Base-by-base conservation (phyloP, 2,797 vertebrate species). In the Darevskia mixta region DNA sequence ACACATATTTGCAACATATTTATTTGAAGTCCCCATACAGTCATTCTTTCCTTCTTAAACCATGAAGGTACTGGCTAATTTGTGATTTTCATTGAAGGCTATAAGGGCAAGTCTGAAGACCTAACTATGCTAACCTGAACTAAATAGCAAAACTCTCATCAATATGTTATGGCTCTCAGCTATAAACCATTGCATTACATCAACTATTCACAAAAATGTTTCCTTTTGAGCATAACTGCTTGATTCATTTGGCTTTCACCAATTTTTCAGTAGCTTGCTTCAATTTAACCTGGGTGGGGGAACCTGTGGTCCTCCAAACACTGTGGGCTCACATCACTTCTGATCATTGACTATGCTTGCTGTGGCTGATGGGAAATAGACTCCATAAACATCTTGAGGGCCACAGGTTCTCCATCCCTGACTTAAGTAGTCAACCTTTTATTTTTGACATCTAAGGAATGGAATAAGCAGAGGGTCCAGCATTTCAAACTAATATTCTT, bases 401-500 rank as follows among this genome's bases (percentile, higher is more conserved):
- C 61, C 61, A 64, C 61, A 64, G 61, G 61, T 64, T 64, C 61
- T 64, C 61, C 61, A 64, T 64, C 61, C 18, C 61, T 64, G 61
- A 23, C 61, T 2, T 64, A 64, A 72, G 25, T 9, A 41, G 20
- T 41, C 13, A 84, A 38, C 35, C 8, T 38, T 41, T 58, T 58
- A 3, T 13, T 77, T 82, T 76, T 49, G 43, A 25, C n/a, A 27
- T 67, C 58, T 64, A 45, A 82, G 35, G 73, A 67, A 64, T 0
- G n/a, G 75, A 38, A 75, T 18, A 4, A 61, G n/a, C 6, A 75
- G 49, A 82, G 69, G 38, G 23, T 2, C 49, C 20, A 80, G 27
- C 49, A 86, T 58, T 86, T 71, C 66, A 86, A 49, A 71, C 15
- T 29, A 79, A 69, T 86, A 32, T 27, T 73, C 43, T 78, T 69